A percentile compares a stretch with the other conserved stretches of the same genome.
These are phyloP conservation scores for Drosophila bunnanda DNA, from an alignment of 2,888 invertebrate species.

Conservation along the genomic window DNA sequence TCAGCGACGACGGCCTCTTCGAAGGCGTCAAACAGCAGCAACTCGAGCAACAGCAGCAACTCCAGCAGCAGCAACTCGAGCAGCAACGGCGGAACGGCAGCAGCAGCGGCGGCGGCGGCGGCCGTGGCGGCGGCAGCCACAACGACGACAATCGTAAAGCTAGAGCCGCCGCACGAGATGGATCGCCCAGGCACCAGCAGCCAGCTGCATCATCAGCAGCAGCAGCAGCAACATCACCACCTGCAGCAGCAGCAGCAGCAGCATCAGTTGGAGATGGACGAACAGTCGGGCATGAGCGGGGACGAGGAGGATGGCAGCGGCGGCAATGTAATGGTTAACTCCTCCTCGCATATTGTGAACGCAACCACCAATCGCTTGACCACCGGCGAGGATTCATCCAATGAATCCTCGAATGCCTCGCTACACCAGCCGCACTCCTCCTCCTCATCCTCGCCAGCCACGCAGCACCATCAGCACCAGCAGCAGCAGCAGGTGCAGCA, in stretches of 20 bases:
- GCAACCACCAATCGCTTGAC: conserved; percentile 74
- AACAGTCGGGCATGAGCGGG: conserved; percentile 78
- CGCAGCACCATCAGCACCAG: conserved; percentile 11
- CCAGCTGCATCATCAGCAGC: conserved; percentile 36
- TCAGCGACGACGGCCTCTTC: conserved; percentile 40
- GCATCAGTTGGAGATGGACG: conserved; percentile 65
- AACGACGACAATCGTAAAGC: conserved; percentile 66
- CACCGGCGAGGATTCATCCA: conserved; percentile 83
- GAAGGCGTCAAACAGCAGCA: conserved; percentile 50
- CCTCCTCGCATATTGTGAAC: conserved; percentile 66
- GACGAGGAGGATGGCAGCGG: conserved; percentile 63
- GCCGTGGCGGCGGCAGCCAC: conserved; percentile 40
- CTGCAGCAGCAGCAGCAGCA: conserved; percentile 40
- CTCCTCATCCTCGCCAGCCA: conserved; percentile 49
- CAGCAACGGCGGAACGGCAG: conserved; percentile 15
- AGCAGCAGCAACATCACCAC: conserved; percentile 40
- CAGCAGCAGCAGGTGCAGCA: conserved; percentile 16
- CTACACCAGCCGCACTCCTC: conserved; percentile 67
- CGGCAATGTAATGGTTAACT: conserved; percentile 38
- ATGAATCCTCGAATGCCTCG: conserved; percentile 81
- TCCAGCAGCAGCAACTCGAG: conserved; percentile 17
- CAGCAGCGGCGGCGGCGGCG: conserved; percentile 39
- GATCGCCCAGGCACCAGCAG: conserved; percentile 44
- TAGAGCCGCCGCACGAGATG: conserved; percentile 59
- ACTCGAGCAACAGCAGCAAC: conserved; percentile 20